These are phyloP conservation scores for Orthonychiurus folsomi DNA, from an alignment of 2,888 invertebrate genomes.

Conservation along the genomic window DNA sequence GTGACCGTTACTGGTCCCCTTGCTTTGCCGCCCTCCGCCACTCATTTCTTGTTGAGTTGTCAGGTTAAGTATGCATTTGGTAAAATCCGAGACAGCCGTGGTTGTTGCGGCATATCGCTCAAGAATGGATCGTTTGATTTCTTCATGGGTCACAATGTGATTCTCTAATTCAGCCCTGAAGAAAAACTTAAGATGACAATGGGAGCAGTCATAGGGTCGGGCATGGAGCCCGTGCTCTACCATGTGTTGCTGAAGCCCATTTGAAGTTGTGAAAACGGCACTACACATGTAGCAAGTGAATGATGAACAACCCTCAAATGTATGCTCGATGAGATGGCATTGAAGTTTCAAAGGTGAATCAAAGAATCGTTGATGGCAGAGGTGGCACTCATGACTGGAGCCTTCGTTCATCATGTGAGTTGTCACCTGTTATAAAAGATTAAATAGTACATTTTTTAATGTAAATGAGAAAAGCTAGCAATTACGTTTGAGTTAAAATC, in stretches of 20 bases:
- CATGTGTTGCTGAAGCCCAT: slow-evolving; percentile 72
- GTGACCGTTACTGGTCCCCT: neutral
- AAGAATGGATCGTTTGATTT: slow-evolving; percentile 32
- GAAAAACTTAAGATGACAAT: slow-evolving; percentile 77
- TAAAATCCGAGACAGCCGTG: neutral
- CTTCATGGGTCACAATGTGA: slow-evolving; percentile 49
- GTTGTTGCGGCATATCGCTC: slow-evolving; percentile 14
- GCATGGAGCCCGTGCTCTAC: slow-evolving; percentile 69
- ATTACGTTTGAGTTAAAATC: neutral
- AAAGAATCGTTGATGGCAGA: slow-evolving; percentile 63
- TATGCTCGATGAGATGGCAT: slow-evolving; percentile 83
- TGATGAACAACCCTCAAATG: slow-evolving; percentile 72
- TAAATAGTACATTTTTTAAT: neutral
- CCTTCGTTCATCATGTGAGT: slow-evolving; percentile 51
- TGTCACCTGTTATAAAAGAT: slow-evolving; percentile 14
- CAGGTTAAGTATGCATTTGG: neutral
- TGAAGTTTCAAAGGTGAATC: slow-evolving; percentile 73
- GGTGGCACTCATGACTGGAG: slow-evolving; percentile 59
- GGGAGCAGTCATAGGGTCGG: slow-evolving; percentile 73
- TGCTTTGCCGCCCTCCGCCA: no score
- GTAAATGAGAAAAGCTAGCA: neutral
- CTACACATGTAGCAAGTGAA: slow-evolving; percentile 84
- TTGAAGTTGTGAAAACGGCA: slow-evolving; percentile 72
- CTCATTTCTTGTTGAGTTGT: neutral
- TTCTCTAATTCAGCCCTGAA: slow-evolving; percentile 86